phyloP scores from a whole-genome alignment of 1,140 invertebrate species.

The Mylabris phalerata region DNA sequence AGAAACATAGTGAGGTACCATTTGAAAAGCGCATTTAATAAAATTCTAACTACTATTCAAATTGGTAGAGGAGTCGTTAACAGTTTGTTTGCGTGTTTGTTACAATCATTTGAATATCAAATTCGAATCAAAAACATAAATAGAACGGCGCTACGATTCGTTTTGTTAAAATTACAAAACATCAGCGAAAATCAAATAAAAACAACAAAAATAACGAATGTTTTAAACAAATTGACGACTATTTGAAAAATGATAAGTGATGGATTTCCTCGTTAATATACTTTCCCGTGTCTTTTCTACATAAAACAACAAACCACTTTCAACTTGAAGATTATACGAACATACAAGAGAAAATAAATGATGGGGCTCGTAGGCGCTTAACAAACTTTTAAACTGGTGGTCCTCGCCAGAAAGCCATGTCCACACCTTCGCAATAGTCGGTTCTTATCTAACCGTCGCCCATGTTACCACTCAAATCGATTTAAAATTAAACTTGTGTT shows the following conservation, averaged over 20 bases:
- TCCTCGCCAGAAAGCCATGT: constrained; percentile 13
- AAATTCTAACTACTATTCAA: constrained; percentile 9
- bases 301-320: too few relatives aligned
- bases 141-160: constrained; percentile 1
- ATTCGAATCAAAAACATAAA: constrained; percentile 14
- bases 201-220: too few relatives aligned
- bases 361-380: constrained; percentile 14
- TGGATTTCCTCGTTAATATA: too few relatives aligned
- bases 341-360: neutral
- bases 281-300: too few relatives aligned
- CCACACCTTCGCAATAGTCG: constrained; percentile 12
- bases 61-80: constrained; percentile 12
- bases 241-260: too few relatives aligned
- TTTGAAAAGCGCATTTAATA: constrained; percentile 13
- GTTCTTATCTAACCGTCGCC: constrained; percentile 26
- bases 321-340: too few relatives aligned
- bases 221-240: too few relatives aligned
- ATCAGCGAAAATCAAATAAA: too few relatives aligned
- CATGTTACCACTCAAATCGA: constrained; percentile 37
- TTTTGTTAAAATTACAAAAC: too few relatives aligned
- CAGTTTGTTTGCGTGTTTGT: constrained; percentile 15
- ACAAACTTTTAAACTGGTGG: constrained; percentile 17
- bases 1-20: too few relatives aligned
- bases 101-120: constrained; percentile 15
- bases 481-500: constrained; percentile 41